Evolutionary conservation across 2,888 invertebrate species (phyloP), one percentile per base, ranked within the genome.

Genomic region (Pterostichus madidus): DNA sequence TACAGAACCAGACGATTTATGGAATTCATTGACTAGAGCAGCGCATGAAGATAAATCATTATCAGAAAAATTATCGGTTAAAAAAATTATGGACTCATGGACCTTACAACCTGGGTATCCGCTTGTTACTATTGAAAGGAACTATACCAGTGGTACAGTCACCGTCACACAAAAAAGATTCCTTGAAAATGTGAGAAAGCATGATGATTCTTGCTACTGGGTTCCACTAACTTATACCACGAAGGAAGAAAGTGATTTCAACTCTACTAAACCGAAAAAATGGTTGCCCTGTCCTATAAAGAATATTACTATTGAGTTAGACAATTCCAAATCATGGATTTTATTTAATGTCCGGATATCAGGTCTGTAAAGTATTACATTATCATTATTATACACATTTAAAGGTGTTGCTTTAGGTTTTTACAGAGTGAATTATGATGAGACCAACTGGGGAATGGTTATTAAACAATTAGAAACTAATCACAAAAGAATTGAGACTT

Each of bases 401-500:
- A 93, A 24, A 0, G 0, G 96, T 94, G 89, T 24, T 39, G 32
- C 85, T 86, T 49, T 83, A 93, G 94, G 93, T 0, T 90, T 93
- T 0, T 96, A 94, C 89, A 93, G 95, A 84, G 94, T 96, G 59
- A 96, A 95, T 90, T 96, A 96, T 88, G 96, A 96, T 88, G 87
- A 90, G 2, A 90, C 91, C 78, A 96, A 96, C 89, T 96, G 96
- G 96, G 90, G 92, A 49, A 89, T 95, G 81, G 89, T 96, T 8
- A 89, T 90, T 2, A 86, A 90, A 0, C 91, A 93, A 0, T 89
- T 96, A 71, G 91, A 92, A 84, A 89, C 90, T 0, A 90, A 91
- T 5, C 92, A 90, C 84, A 82, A 88, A 0, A 1, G 8, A 8
- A 39, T 39, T 39, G 8, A 39, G 6, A 39, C 39, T 7, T 1